These are phyloP conservation scores for Coregonus ussuriensis DNA, from an alignment of 2,797 vertebrate genomes.

Conservation along the genomic window DNA sequence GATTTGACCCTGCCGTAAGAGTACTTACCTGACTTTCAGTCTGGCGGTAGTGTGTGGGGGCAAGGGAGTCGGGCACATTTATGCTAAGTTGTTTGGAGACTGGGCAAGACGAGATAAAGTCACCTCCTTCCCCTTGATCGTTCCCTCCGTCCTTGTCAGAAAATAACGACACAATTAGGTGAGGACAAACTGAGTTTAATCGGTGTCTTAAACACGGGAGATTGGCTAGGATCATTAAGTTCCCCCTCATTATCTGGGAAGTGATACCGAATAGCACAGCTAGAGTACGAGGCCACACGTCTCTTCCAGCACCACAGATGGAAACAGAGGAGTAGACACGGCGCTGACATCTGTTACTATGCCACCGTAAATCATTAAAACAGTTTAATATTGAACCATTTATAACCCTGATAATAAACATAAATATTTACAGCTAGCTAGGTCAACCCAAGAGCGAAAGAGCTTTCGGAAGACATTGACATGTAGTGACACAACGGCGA, in stretches of 20 bases:
- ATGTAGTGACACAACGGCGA: background rate
- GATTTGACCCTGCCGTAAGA: constrained; percentile 37
- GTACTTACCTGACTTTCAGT: constrained; percentile 51
- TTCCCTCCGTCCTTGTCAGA: constrained; percentile 24
- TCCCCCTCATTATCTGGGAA: constrained; percentile 45
- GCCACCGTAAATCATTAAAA: constrained; percentile 27
- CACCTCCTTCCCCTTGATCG: constrained; percentile 55
- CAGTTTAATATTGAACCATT: background rate
- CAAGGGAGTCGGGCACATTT: background rate
- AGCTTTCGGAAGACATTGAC: background rate
- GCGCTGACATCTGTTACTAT: constrained; percentile 23
- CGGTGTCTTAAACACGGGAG: constrained; percentile 40
- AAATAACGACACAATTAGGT: constrained; percentile 63
- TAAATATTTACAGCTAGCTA: constrained; percentile 12
- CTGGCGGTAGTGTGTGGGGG: constrained; percentile 46
- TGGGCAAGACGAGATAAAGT: constrained; percentile 48
- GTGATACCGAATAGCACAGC: constrained; percentile 38
- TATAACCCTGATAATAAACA: background rate
- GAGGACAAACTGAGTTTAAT: constrained; percentile 58
- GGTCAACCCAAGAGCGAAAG: constrained; percentile 5
- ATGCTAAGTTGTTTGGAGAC: constrained; percentile 40
- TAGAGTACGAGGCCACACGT: constrained; percentile 32
- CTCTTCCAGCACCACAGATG: background rate
- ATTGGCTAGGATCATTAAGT: constrained; percentile 53
- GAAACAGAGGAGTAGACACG: constrained; percentile 15